Conservation (phyloP, 2,113 vertebrate species). For the Hiodon tergisus region DNA sequence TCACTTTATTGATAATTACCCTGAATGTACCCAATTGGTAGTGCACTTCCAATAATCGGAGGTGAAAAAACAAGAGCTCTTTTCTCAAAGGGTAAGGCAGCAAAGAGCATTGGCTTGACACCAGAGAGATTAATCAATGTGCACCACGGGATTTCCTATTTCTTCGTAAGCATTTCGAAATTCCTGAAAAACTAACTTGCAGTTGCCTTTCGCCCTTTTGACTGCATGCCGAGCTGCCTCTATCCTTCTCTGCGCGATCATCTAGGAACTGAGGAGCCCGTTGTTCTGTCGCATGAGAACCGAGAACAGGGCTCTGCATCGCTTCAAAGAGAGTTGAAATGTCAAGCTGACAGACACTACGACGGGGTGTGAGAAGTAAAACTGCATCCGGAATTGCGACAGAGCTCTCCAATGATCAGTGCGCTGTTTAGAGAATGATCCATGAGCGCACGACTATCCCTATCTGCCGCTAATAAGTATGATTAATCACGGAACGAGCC, state of each 20-base stretch:
- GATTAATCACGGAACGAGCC: too few species aligned
- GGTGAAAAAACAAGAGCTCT: neutral
- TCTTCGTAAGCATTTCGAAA: conserved; percentile 17
- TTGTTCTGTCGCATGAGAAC: conserved; percentile 9
- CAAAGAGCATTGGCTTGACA: conserved; percentile 10
- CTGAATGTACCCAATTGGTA: neutral
- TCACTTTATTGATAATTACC: too few species aligned
- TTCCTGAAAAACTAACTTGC: conserved; percentile 1
- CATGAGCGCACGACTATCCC: too few species aligned
- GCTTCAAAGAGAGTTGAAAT: conserved; percentile 17
- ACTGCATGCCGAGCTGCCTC: conserved; percentile 27
- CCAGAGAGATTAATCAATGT: conserved; percentile 16
- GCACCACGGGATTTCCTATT: conserved; percentile 13
- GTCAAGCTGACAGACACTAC: neutral
- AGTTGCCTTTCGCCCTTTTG: conserved; percentile 23
- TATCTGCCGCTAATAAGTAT: too few species aligned
- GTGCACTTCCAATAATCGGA: neutral
- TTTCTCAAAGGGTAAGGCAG: neutral
- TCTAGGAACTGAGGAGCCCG: conserved; percentile 11
- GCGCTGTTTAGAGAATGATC: too few species aligned
- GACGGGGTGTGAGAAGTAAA: neutral
- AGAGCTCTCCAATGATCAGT: neutral
- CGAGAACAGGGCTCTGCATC: neutral
- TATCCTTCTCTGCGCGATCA: conserved; percentile 25
- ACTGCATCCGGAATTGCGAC: neutral